phyloP scores from a whole-genome alignment of 2,888 invertebrate genomes.

The Rhodophaea formosa region DNA sequence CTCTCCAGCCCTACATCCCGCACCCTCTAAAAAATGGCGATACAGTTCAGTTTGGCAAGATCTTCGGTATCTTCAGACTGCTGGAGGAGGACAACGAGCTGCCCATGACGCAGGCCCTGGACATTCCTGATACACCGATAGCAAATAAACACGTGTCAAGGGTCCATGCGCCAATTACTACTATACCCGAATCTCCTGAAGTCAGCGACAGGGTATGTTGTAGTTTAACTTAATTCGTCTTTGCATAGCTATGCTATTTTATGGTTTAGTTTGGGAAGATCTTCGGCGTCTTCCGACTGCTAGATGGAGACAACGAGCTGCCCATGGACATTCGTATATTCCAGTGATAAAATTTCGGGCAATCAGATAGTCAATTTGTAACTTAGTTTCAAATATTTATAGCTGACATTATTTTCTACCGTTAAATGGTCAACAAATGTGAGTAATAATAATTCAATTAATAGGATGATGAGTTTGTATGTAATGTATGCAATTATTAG shows the following conservation, averaged over 20 bases:
- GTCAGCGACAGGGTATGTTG: slow-evolving; percentile 63
- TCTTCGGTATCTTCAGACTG: slow-evolving; percentile 65
- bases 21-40: slow-evolving; percentile 61
- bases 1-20: slow-evolving; percentile 60
- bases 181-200: slow-evolving; percentile 70
- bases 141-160: slow-evolving; percentile 41
- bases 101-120: slow-evolving; percentile 68
- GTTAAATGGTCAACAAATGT: too few relatives aligned
- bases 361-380: too few relatives aligned
- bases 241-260: neutral
- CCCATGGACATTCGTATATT: too few relatives aligned
- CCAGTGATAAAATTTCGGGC: too few relatives aligned
- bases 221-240: slow-evolving; percentile 5
- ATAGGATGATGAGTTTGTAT: too few relatives aligned
- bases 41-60: slow-evolving; percentile 66
- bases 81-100: slow-evolving; percentile 58
- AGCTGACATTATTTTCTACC: too few relatives aligned
- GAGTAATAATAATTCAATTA: too few relatives aligned
- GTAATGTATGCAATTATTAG: too few relatives aligned
- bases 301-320: too few relatives aligned
- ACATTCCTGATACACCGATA: slow-evolving; percentile 63
- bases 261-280: too few relatives aligned
- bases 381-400: too few relatives aligned
- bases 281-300: too few relatives aligned
- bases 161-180: slow-evolving; percentile 42